Evolutionary conservation across 2,113 vertebrate genomes (phyloP), one percentile per base, ranked within the genome.

Genomic region (Cisticola juncidis): DNA sequence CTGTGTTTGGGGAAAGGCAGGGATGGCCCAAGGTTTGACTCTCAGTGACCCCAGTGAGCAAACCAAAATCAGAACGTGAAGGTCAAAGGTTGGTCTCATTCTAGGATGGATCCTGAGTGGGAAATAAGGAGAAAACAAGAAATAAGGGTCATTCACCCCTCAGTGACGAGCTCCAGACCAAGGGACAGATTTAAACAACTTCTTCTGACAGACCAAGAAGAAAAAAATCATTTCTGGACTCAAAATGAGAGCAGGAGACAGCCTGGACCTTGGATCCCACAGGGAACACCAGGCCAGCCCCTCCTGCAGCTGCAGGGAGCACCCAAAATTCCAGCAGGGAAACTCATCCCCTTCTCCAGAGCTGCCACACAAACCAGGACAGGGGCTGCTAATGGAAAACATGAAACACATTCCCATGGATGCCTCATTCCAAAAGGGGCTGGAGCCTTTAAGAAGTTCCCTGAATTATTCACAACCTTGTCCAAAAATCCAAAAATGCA

Each of bases 341-440:
- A 31, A 76, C 86, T 9, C 2, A 4, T 1, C 23, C 17, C 19
- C 42, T 53, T 4, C 72, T 20, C 22, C 15, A 35, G 20, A 56
- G 25, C 3, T 87, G 36, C 77, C 58, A 3, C 1, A 15, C 4
- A 9, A 38, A 31, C 50, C 7, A 44, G 28, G 36, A n/a, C 29
- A 12, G 0, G 8, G 36, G 44, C 3, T 68, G 73, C 2, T 8
- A 9, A 77, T 11, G 2, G n/a, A n/a, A n/a, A n/a, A n/a, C n/a
- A n/a, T n/a, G n/a, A n/a, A n/a, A n/a, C 5, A 58, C 66, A 71
- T 54, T 12, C 51, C 20, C 71, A 2, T 0, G 78, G 51, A 22
- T 36, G 9, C 0, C 82, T 54, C 4, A 13, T 23, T 25, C 54
- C 22, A 12, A 47, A 65, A 9, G 29, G 29, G 24, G 42, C 0